These are phyloP conservation scores for Danaus melanippus DNA, from an alignment of 1,140 invertebrate genomes.

Conservation along the genomic window DNA sequence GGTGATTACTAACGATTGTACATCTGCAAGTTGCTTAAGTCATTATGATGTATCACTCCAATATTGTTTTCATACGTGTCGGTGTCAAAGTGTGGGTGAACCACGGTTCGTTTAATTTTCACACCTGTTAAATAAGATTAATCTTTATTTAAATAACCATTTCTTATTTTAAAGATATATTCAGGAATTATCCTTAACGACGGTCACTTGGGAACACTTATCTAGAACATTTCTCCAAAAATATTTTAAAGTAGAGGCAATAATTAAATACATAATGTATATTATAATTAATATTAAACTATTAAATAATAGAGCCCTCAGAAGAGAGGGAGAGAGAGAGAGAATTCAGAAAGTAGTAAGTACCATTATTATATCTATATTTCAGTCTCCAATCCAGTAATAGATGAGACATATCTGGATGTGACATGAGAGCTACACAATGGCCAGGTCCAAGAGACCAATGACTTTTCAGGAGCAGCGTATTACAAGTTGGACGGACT, in stretches of 20 bases:
- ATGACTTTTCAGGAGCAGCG: constrained; percentile 23
- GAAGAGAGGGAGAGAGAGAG: too few relatives aligned
- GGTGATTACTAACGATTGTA: constrained; percentile 27
- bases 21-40: constrained; percentile 1
- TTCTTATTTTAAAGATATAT: too few relatives aligned
- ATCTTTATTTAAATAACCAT: not conserved
- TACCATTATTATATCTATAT: constrained; percentile 18
- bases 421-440: constrained; percentile 30
- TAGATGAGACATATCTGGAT: constrained; percentile 29
- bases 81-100: constrained; percentile 35
- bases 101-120: constrained; percentile 27
- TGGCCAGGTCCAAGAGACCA: constrained; percentile 45
- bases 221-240: too few relatives aligned
- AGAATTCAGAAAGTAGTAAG: too few relatives aligned
- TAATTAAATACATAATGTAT: too few relatives aligned
- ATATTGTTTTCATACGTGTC: constrained; percentile 39
- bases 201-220: too few relatives aligned
- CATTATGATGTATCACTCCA: constrained; percentile 34
- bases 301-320: not conserved
- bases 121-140: constrained; percentile 7
- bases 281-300: constrained; percentile 4
- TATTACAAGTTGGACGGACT: constrained; percentile 27
- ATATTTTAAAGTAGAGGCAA: too few relatives aligned
- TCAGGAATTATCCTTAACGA: too few relatives aligned
- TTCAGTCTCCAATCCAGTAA: constrained; percentile 30